Evolutionary conservation across 2,888 invertebrate species (phyloP).

Genomic region (Saturnia pavonia): DNA sequence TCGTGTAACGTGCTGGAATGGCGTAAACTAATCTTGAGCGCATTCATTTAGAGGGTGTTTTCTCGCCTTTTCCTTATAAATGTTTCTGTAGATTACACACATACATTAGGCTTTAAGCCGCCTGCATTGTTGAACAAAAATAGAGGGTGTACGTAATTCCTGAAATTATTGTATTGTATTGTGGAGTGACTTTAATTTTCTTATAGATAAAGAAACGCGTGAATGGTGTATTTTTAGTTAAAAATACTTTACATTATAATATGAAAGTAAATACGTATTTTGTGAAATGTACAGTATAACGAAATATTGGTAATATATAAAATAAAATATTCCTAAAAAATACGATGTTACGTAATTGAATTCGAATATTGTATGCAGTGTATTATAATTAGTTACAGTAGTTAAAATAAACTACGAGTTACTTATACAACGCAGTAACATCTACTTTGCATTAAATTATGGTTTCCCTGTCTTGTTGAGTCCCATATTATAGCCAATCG

Average conservation of each 20-base stretch:
- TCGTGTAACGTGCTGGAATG: constrained; percentile 68
- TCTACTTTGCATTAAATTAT: constrained; percentile 51
- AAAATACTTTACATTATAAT: no score
- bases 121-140: background rate
- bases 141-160: constrained; percentile 13
- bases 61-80: constrained; percentile 68
- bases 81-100: constrained; percentile 64
- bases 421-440: background rate
- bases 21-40: constrained; percentile 73
- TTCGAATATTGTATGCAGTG: no score
- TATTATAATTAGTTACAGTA: no score
- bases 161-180: background rate
- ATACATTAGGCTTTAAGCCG: constrained; percentile 25
- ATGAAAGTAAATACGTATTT: background rate
- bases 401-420: background rate
- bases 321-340: no score
- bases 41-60: constrained; percentile 72
- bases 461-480: constrained; percentile 50
- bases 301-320: background rate
- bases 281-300: background rate
- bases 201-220: background rate
- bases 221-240: no score
- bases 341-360: no score
- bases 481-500: constrained; percentile 67
- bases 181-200: background rate